Conservation (phyloP, 2,888 invertebrate genomes). For the Chrysina gloriosa region DNA sequence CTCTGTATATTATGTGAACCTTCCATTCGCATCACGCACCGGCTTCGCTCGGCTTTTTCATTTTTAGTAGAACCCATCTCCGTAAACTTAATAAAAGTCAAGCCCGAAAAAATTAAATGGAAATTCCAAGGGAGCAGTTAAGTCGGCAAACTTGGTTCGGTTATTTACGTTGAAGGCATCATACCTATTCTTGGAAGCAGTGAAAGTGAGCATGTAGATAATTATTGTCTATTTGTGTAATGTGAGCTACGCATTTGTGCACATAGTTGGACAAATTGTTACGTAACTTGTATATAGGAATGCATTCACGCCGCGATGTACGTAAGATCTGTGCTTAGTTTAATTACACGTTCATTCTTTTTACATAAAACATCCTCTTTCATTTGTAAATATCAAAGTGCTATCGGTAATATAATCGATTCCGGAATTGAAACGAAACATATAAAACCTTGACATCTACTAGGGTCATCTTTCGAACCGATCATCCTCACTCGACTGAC, state of each 20-base stretch:
- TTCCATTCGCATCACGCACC: too few relatives aligned
- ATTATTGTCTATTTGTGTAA: conserved; percentile 12
- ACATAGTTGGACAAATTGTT: neutral
- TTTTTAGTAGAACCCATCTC: neutral
- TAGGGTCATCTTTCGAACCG: too few relatives aligned
- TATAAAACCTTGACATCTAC: too few relatives aligned
- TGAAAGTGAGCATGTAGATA: conserved; percentile 15
- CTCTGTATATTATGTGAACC: neutral
- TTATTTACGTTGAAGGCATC: neutral
- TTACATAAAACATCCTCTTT: too few relatives aligned
- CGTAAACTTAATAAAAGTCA: neutral
- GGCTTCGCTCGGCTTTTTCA: too few relatives aligned
- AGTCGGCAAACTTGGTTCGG: neutral
- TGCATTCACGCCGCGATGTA: too few relatives aligned
- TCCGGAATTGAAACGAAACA: too few relatives aligned
- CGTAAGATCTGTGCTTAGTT: too few relatives aligned
- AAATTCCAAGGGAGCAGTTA: neutral
- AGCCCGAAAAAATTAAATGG: neutral
- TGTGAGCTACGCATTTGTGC: conserved; percentile 15
- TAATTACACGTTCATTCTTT: too few relatives aligned
- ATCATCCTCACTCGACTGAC: too few relatives aligned
- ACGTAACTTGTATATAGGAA: neutral
- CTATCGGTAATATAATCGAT: too few relatives aligned
- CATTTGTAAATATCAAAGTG: too few relatives aligned
- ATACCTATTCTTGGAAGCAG: conserved; percentile 22